A percentile compares a stretch with the other conserved stretches of the same genome.
These are phyloP conservation scores for Archocentrus centrarchus DNA, from an alignment of 2,113 vertebrate genomes.

Conservation along the genomic window DNA sequence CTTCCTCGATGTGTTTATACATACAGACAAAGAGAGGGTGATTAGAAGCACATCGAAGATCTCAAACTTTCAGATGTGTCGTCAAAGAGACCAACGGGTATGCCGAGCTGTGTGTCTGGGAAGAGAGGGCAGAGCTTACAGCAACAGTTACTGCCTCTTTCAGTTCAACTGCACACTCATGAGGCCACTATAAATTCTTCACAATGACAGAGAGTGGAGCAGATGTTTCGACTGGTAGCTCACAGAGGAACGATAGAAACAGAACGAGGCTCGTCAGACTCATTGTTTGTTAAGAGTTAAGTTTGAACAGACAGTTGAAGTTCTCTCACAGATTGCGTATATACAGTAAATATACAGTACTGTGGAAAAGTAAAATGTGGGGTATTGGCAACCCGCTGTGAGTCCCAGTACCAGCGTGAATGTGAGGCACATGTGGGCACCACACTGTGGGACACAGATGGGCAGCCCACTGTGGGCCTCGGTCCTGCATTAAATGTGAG, in stretches of 20 bases:
- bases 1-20: neutral
- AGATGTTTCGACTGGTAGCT: neutral
- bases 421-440: no score
- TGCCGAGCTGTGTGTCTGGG: neutral
- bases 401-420: no score
- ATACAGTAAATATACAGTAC: neutral
- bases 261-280: accelerated
- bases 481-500: no score
- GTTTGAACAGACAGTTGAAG: neutral
- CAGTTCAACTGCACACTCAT: neutral
- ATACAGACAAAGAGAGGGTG: neutral
- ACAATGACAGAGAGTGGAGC: neutral
- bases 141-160: neutral
- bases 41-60: neutral
- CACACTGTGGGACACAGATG: no score
- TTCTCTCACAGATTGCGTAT: neutral
- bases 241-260: neutral
- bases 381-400: no score
- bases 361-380: no score
- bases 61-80: neutral
- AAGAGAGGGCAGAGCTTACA: neutral
- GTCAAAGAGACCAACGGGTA: neutral
- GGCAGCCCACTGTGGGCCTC: no score
- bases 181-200: slow-evolving; percentile 26
- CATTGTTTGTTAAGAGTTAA: neutral